phyloP scores from a whole-genome alignment of 2,888 invertebrate species.

The Nasonia oneida region DNA sequence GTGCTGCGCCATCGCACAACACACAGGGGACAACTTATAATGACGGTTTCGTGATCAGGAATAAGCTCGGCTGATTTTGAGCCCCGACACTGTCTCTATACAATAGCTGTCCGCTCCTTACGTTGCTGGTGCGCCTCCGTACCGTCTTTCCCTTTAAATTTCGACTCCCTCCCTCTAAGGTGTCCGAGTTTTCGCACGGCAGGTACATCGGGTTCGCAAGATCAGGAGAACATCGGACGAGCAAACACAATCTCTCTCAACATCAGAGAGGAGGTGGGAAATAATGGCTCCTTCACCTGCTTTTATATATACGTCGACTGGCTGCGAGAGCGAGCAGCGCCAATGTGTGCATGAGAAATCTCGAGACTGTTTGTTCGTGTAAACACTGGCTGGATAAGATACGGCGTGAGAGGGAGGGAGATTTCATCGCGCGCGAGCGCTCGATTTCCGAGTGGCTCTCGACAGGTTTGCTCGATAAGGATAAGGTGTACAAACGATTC shows the following conservation, averaged over 20 bases:
- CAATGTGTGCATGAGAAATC: background rate
- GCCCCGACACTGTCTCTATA: background rate
- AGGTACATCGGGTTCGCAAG: background rate
- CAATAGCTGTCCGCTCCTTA: background rate
- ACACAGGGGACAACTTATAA: conserved; percentile 62
- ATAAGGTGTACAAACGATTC: conserved; percentile 22
- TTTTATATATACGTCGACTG: conserved; percentile 6
- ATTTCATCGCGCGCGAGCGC: background rate
- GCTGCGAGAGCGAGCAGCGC: background rate
- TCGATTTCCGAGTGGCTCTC: conserved; percentile 14
- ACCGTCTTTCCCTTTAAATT: conserved; percentile 6
- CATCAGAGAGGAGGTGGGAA: background rate
- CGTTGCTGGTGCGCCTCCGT: background rate
- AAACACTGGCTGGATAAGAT: conserved; percentile 33
- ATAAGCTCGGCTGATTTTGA: conserved; percentile 74
- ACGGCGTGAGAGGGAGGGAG: background rate
- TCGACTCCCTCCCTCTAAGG: background rate
- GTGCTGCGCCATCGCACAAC: background rate
- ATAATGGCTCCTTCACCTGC: conserved; percentile 29
- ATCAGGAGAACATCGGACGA: background rate
- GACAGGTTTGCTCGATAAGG: conserved; percentile 28
- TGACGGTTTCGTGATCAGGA: conserved; percentile 74
- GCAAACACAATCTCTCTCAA: conserved; percentile 7
- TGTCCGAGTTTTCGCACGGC: background rate
- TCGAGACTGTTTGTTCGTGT: conserved; percentile 22